Conservation (phyloP, 2,113 vertebrate species). For the Callocephalon fimbriatum region DNA sequence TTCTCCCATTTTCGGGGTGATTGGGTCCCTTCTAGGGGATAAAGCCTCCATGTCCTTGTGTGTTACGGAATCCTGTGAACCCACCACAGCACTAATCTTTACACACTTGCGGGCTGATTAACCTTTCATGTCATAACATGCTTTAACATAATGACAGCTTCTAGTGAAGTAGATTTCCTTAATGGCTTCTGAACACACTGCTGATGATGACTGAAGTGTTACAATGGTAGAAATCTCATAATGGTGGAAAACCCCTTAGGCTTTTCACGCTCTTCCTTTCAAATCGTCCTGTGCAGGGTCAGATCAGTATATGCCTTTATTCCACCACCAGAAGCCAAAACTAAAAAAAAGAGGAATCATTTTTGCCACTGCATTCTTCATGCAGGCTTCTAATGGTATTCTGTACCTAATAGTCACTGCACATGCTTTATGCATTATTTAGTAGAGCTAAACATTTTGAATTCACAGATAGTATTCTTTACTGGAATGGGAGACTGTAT, state of each 20-base stretch:
- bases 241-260: background rate
- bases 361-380: background rate
- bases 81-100: background rate
- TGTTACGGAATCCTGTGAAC: accelerated
- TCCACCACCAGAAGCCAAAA: background rate
- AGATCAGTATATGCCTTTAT: background rate
- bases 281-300: background rate
- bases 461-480: background rate
- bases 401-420: background rate
- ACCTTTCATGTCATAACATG: background rate
- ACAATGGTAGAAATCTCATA: background rate
- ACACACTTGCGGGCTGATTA: background rate
- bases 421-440: background rate
- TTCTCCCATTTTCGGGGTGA: background rate
- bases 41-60: background rate
- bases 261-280: background rate
- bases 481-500: background rate
- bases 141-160: background rate
- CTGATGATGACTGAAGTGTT: background rate
- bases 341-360: background rate
- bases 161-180: background rate
- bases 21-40: background rate
- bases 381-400: background rate
- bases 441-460: background rate
- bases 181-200: background rate